Percentiles rank a stretch among this genome's conserved stretches.
Conservation (phyloP, 2,888 invertebrate genomes). For the Mimumesa dahlbomi region DNA sequence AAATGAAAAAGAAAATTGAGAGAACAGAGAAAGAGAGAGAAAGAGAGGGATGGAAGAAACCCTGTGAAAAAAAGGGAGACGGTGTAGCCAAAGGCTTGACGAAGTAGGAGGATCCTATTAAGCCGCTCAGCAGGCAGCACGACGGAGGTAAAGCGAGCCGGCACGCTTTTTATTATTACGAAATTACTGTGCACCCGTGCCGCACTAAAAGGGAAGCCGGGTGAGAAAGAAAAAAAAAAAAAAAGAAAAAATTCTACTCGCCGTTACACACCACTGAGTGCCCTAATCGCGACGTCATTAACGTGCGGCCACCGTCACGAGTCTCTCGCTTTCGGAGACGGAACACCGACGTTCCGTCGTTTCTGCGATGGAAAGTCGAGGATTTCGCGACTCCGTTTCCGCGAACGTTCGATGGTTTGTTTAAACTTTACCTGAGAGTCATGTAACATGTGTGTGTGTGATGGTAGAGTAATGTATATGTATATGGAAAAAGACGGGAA, state of each 20-base stretch:
- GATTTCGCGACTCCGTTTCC: too few relatives aligned
- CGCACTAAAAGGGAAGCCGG: slow-evolving; percentile 56
- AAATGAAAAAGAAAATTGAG: too few relatives aligned
- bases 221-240: too few relatives aligned
- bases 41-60: slow-evolving; percentile 21
- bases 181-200: slow-evolving; percentile 67
- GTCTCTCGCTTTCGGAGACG: slow-evolving; percentile 7
- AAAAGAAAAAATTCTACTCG: slow-evolving; percentile 48
- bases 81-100: slow-evolving; percentile 57
- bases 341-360: too few relatives aligned
- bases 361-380: not conserved
- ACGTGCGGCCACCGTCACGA: slow-evolving; percentile 39
- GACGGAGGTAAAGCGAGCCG: slow-evolving; percentile 65
- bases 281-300: slow-evolving; percentile 63
- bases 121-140: slow-evolving; percentile 70
- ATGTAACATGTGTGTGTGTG: too few relatives aligned
- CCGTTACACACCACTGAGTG: slow-evolving; percentile 57
- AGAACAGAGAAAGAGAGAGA: slow-evolving; percentile 19
- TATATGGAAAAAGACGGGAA: too few relatives aligned
- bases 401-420: too few relatives aligned
- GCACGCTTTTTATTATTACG: slow-evolving; percentile 72
- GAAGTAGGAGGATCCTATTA: slow-evolving; percentile 71
- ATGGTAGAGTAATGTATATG: too few relatives aligned
- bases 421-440: too few relatives aligned
- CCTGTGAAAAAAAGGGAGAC: slow-evolving; percentile 55